Percentiles rank a stretch among this genome's conserved stretches.
Conservation (phyloP, 2,113 vertebrate genomes). For the Pteruthius melanotis region DNA sequence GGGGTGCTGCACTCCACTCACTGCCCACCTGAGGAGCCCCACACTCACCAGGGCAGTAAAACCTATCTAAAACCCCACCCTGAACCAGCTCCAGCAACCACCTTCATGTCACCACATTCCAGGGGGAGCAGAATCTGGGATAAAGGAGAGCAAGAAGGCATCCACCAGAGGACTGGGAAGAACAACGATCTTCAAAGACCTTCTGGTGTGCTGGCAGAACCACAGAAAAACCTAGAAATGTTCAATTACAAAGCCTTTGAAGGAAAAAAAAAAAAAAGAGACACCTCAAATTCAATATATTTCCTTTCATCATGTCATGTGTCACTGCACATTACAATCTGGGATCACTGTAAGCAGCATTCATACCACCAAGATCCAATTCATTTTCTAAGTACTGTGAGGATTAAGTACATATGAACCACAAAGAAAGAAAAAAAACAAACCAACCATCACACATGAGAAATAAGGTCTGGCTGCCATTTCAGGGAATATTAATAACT, state of each 20-base stretch:
- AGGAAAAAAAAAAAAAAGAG: neutral
- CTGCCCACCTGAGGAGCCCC: neutral
- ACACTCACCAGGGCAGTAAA: too few species aligned
- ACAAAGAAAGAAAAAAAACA: neutral
- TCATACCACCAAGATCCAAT: rapidly evolving
- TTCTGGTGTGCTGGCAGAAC: neutral
- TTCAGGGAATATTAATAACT: neutral
- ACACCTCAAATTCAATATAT: neutral
- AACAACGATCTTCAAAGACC: neutral
- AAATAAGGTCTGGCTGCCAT: neutral
- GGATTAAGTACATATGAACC: neutral
- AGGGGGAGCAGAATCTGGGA: neutral
- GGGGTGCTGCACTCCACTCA: neutral
- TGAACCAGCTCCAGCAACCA: neutral
- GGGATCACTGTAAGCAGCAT: neutral
- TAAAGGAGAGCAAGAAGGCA: neutral
- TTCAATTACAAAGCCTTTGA: neutral
- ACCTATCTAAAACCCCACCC: neutral
- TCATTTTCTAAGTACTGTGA: neutral
- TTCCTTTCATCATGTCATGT: neutral
- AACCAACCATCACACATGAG: neutral
- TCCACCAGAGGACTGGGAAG: neutral
- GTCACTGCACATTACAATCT: neutral
- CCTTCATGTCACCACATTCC: neutral
- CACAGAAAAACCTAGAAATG: neutral